Percentiles rank a stretch among this genome's conserved stretches.
Evolutionary conservation across 1,140 invertebrate species (phyloP).

Genomic region (Microplitis demolitor): DNA sequence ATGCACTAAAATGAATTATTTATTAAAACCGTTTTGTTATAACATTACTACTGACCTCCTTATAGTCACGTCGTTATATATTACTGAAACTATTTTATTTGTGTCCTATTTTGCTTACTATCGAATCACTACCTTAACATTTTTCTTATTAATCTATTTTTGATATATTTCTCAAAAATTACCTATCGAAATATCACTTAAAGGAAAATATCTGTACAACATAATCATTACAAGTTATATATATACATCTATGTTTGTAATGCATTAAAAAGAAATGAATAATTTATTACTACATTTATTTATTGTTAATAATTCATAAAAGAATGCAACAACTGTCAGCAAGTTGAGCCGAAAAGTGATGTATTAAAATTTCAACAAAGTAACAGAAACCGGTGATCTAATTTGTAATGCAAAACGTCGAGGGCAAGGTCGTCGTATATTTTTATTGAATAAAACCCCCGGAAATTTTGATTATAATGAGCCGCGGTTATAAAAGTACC

Average conservation of each 20-base stretch:
- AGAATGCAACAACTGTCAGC: not conserved
- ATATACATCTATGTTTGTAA: too few species aligned
- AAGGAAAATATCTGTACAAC: too few species aligned
- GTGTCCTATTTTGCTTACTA: too few species aligned
- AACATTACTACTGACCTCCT: constrained; percentile 5
- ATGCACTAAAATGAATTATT: constrained; percentile 9
- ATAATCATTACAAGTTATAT: too few species aligned
- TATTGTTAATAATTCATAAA: too few species aligned
- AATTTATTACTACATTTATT: too few species aligned
- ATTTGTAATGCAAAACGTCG: constrained; percentile 8
- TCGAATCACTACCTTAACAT: too few species aligned
- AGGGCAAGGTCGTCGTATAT: constrained; percentile 16
- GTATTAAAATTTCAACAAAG: not conserved
- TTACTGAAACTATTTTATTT: too few species aligned
- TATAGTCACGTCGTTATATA: not conserved
- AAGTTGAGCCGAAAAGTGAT: not conserved
- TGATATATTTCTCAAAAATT: too few species aligned
- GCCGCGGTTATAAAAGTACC: constrained; percentile 39
- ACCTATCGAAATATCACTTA: too few species aligned
- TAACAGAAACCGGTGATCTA: not conserved
- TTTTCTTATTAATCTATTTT: too few species aligned
- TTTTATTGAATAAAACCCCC: not conserved
- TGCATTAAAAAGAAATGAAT: too few species aligned
- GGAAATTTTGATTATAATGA: constrained; percentile 14
- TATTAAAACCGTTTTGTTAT: not conserved